A percentile compares a stretch with the other conserved stretches of the same genome.
Conservation (phyloP, 30 jellyfish, hydroid and myxozoan species). For the Hydractinia symbiolongicarpus region DNA sequence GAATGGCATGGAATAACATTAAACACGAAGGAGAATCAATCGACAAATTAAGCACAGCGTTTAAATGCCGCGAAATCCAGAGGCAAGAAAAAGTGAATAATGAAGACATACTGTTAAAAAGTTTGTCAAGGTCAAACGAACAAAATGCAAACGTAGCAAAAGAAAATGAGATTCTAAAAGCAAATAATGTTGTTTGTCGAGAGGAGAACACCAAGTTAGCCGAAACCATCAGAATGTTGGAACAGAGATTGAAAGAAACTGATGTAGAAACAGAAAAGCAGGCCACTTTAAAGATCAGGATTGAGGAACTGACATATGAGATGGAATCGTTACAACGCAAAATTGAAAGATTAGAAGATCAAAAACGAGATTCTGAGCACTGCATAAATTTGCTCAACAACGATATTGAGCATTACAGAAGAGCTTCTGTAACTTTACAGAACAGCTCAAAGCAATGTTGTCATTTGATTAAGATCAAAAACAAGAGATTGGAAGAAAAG, state of each 20-base stretch:
- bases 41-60: no score
- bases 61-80: no score
- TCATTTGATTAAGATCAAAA: not conserved
- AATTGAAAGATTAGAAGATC: not conserved
- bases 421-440: not conserved
- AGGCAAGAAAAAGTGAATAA: no score
- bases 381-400: not conserved
- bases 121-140: no score
- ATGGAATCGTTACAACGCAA: not conserved
- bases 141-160: no score
- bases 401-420: not conserved
- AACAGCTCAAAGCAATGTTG: not conserved
- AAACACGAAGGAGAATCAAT: no score
- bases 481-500: not conserved
- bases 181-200: not conserved
- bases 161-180: not conserved
- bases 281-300: not conserved
- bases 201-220: conserved; percentile 14
- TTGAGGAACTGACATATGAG: not conserved
- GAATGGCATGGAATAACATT: no score
- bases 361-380: not conserved
- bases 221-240: not conserved
- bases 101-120: no score
- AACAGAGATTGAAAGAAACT: not conserved
- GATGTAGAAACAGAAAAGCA: not conserved